A percentile compares a stretch with the other conserved stretches of the same genome.
These are phyloP conservation scores for Brachymystax lenok DNA, from an alignment of 2,797 vertebrate genomes.

Conservation along the genomic window DNA sequence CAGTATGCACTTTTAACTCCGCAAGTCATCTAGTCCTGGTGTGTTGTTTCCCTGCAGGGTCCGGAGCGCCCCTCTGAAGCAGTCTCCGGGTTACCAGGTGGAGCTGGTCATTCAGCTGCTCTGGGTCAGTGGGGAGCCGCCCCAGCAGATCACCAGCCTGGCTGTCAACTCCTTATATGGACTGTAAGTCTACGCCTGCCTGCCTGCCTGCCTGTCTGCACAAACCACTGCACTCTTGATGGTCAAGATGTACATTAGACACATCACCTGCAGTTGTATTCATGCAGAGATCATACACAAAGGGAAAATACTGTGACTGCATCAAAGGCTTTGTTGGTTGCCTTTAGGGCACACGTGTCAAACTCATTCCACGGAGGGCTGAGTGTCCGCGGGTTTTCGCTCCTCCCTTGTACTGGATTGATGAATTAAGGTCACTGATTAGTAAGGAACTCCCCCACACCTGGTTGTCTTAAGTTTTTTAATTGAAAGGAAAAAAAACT, in stretches of 20 bases:
- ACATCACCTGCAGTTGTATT: neutral
- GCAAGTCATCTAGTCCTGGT: neutral
- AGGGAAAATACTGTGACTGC: neutral
- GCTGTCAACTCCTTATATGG: conserved; percentile 94
- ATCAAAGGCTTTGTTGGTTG: neutral
- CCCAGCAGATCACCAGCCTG: conserved; percentile 95
- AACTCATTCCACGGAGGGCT: too few species aligned
- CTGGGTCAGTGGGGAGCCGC: conserved; percentile 96
- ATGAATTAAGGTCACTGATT: too few species aligned
- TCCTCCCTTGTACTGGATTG: too few species aligned
- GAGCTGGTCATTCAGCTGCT: conserved; percentile 96
- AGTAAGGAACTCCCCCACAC: too few species aligned
- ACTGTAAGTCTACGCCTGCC: conserved; percentile 81
- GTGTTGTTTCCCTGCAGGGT: conserved; percentile 78
- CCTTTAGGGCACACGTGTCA: neutral
- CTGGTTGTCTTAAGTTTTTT: too few species aligned
- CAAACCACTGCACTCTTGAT: neutral
- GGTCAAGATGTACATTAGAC: neutral
- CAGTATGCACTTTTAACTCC: neutral
- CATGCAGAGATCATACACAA: neutral
- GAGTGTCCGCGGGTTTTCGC: too few species aligned
- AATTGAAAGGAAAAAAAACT: too few species aligned
- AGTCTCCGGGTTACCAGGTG: conserved; percentile 94
- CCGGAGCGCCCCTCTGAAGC: conserved; percentile 91
- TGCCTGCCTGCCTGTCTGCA: neutral